Conservation (phyloP, 2,888 invertebrate species). For the Metallyticus violacea region DNA sequence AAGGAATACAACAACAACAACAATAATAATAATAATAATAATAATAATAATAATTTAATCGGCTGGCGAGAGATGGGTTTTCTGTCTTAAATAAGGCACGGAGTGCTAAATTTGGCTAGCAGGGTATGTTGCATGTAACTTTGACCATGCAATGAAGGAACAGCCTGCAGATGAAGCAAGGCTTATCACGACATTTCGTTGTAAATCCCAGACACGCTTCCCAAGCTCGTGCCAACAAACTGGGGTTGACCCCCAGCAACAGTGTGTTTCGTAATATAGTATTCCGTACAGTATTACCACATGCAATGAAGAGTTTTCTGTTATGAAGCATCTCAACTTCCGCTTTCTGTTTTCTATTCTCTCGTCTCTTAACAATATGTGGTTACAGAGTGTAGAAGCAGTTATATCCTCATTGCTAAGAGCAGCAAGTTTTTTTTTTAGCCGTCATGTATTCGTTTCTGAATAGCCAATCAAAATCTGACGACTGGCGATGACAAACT, state of each 20-base stretch:
- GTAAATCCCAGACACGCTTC: neutral
- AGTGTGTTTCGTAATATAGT: neutral
- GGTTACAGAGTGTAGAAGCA: too few relatives aligned
- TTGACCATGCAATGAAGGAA: neutral
- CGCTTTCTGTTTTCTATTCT: neutral
- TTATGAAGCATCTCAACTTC: neutral
- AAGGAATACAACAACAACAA: too few relatives aligned
- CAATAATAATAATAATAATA: too few relatives aligned
- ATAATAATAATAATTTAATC: too few relatives aligned
- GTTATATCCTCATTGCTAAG: too few relatives aligned
- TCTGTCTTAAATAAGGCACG: too few relatives aligned
- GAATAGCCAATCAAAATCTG: too few relatives aligned
- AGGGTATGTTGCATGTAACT: neutral
- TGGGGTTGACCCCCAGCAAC: neutral
- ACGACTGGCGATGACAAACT: too few relatives aligned
- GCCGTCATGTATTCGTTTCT: too few relatives aligned
- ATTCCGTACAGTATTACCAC: neutral
- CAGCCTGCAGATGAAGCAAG: neutral
- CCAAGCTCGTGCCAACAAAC: neutral
- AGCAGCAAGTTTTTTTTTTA: too few relatives aligned
- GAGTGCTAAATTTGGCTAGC: neutral
- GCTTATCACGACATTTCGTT: neutral
- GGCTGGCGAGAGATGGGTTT: too few relatives aligned
- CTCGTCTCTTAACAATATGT: too few relatives aligned
- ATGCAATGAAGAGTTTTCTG: neutral